Evolutionary conservation across 2,797 vertebrate species (phyloP).

Genomic region (Melopsittacus undulatus): DNA sequence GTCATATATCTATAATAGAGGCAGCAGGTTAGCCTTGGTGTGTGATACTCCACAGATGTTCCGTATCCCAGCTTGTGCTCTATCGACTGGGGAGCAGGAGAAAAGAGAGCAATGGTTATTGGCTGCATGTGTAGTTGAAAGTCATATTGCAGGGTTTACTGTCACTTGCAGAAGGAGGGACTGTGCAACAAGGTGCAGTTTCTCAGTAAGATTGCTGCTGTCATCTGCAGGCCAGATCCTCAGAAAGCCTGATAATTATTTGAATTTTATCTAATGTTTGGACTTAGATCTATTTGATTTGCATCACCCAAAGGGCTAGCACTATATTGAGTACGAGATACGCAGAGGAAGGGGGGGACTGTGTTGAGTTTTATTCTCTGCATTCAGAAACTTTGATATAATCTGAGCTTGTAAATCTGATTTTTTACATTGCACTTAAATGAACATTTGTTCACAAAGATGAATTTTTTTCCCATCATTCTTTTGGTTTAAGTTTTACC

Average conservation of each 20-base stretch:
- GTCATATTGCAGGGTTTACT: not conserved
- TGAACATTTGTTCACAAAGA: not conserved
- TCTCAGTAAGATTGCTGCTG: not conserved
- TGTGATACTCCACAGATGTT: not conserved
- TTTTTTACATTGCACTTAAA: not conserved
- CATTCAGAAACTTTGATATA: not conserved
- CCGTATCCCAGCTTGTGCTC: not conserved
- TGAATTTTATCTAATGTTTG: not conserved
- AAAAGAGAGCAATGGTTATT: not conserved
- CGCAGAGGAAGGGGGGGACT: fast-evolving
- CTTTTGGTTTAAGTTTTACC: not conserved
- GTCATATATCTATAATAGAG: not conserved
- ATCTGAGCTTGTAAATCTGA: not conserved
- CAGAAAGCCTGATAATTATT: not conserved
- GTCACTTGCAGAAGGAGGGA: not conserved
- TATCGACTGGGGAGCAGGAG: no score
- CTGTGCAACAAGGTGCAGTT: not conserved
- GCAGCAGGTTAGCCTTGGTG: not conserved
- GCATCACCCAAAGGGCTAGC: not conserved
- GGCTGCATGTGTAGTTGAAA: not conserved
- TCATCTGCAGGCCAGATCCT: not conserved
- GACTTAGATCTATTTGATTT: not conserved
- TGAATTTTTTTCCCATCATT: fast-evolving
- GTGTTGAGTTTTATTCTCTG: not conserved
- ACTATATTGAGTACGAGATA: not conserved